Evolutionary conservation across 2,797 vertebrate species (phyloP), one percentile per base, ranked within the genome.

Genomic region (Siniperca scherzeri): DNA sequence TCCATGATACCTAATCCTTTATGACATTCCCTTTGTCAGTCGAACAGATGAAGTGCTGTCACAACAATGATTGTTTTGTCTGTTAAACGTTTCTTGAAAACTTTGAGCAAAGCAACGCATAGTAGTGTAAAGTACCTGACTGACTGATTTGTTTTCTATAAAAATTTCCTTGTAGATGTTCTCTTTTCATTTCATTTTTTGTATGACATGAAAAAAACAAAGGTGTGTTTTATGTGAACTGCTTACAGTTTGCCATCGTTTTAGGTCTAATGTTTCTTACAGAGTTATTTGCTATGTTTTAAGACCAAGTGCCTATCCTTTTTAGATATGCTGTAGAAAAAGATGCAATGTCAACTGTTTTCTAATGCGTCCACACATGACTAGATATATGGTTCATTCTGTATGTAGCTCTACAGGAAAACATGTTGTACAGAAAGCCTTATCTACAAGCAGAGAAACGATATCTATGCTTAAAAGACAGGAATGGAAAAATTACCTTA

Each of bases 251-350:
- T 94, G 86, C 86, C 92, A 95, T 95, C 71, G 70, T 96, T 97
- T 94, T 96, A 96, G 94, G 94, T 96, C 93, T 91, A 94, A 93
- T 40, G 91, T 94, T 93, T 97, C 93, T 94, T 95, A 95, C 90
- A 88, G 93, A 96, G 95, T 95, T 94, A 93, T 96, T 95, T 96
- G 90, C 89, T 91, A 96, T 93, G 95, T 97, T 97, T 92, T 93
- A 95, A 94, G 96, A 97, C 96, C 95, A 98, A 99, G 98, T 99
- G 98, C 98, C 98, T 98, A 96, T 97, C 94, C 95, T 96, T 97
- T 95, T 95, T 94, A 95, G 96, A 97, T 96, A 96, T 95, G 96
- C 94, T 91, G 89, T 94, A 94, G 96, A 92, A 75, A 90, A 88
- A 86, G 93, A 97, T 95, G 94, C 95, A 95, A 95, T 91, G 94